Evolutionary conservation across 2,113 vertebrate genomes (phyloP), one percentile per base, ranked within the genome.

Genomic region (Meles meles): DNA sequence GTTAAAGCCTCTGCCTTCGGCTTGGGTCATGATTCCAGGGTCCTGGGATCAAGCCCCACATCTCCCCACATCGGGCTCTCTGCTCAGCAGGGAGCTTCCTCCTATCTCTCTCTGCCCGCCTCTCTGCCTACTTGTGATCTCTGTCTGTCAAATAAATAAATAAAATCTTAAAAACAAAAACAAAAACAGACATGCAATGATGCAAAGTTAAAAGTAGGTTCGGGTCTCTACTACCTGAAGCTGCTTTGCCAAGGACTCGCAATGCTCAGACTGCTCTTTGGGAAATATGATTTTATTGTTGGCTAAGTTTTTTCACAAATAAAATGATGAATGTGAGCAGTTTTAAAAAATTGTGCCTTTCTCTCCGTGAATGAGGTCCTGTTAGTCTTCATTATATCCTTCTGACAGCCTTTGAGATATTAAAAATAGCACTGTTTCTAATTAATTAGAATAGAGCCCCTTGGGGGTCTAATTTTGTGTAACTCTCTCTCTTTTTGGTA

Each of bases 371-470:
- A 17, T n/a, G 81, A 76, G 72, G 55, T n/a, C 52, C 11, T 37
- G 59, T 25, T 67, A 25, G 31, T 42, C 57, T 84, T 76, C 76
- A 55, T 39, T 14, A 44, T 2, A 61, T 49, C 9, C 47, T 93
- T 49, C 29, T 31, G 39, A 86, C 47, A 44, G 6, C 27, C 20
- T 93, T 69, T 12, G 49, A 67, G 39, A 61, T 34, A 82, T 61
- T 81, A 34, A 86, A 96, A 96, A 59, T 29, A 86, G 42, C 12
- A 61, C 79, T 61, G 39, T 55, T 94, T 81, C 88, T 81, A 84
- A 61, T 52, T 37, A 39, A 85, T 67, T 42, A 90, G n/a, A 88
- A 88, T 9, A 67, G 85, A 69, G 55, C 18, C 55, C 21, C 11
- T 31, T 37, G 61, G 9, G 55, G 76, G n/a, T 82, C 21, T 12